Evolutionary conservation across 2,113 vertebrate genomes (phyloP).

Genomic region (Pelecanus crispus): DNA sequence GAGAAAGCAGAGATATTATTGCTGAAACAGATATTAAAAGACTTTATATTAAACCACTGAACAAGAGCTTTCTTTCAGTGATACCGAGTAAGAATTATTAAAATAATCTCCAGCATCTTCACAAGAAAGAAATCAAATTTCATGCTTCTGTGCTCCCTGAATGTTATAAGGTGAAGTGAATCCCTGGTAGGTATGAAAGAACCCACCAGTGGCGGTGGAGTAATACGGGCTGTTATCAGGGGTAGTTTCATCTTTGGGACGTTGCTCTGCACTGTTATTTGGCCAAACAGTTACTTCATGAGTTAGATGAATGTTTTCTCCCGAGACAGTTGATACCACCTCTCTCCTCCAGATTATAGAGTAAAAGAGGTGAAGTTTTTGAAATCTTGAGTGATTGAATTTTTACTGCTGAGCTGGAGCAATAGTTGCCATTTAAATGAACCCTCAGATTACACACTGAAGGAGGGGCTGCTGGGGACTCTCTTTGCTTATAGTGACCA

Average conservation of each 20-base stretch:
- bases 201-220: background rate
- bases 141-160: background rate
- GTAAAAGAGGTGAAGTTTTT: background rate
- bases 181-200: background rate
- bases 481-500: background rate
- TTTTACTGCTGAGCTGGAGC: background rate
- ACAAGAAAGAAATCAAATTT: constrained; percentile 42
- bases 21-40: constrained; percentile 19
- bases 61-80: background rate
- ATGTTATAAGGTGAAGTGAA: background rate
- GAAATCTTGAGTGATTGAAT: background rate
- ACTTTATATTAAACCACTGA: background rate
- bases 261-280: background rate
- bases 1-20: constrained; percentile 18
- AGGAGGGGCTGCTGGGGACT: background rate
- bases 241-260: background rate
- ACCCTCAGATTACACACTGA: background rate
- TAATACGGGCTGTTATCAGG: background rate
- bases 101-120: constrained; percentile 22
- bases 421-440: background rate
- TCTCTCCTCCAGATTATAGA: background rate
- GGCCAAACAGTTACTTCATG: background rate
- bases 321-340: background rate
- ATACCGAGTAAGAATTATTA: constrained; percentile 5
- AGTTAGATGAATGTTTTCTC: background rate